Conservation (phyloP, 2,797 vertebrate genomes). For the Macropodus opercularis region DNA sequence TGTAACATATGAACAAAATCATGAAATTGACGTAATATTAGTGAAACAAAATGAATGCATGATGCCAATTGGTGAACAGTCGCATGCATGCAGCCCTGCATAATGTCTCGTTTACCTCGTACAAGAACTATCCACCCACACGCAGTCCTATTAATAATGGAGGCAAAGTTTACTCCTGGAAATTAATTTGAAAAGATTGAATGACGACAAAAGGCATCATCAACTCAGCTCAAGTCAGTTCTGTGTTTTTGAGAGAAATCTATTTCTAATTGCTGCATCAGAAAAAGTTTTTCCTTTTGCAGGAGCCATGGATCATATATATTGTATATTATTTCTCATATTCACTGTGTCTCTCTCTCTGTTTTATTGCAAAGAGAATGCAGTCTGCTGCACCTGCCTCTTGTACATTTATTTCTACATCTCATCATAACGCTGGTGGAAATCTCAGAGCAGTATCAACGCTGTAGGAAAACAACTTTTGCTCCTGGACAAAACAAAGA, state of each 20-base stretch:
- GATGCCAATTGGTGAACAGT: conserved; percentile 12
- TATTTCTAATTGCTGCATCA: conserved; percentile 6
- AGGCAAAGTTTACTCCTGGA: neutral
- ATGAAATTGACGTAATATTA: neutral
- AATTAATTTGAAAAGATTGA: too few relatives aligned
- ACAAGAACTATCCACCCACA: neutral
- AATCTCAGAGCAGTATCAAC: conserved; percentile 63
- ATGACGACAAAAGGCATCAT: too few relatives aligned
- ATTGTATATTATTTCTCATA: conserved; percentile 29
- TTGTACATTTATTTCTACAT: conserved; percentile 75
- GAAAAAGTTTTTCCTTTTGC: conserved; percentile 1
- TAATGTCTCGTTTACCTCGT: conserved; percentile 3
- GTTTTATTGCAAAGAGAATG: conserved; percentile 52
- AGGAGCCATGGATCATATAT: conserved; percentile 7
- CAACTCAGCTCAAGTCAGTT: too few relatives aligned
- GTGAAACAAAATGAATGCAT: conserved; percentile 26
- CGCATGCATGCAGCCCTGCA: conserved; percentile 30
- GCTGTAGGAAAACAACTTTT: conserved; percentile 48
- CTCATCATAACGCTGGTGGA: conserved; percentile 67
- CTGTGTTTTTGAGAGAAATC: too few relatives aligned
- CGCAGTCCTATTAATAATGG: neutral
- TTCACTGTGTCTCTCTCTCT: conserved; percentile 41
- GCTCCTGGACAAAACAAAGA: conserved; percentile 60
- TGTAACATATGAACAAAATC: neutral
- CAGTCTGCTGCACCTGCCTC: conserved; percentile 68